Base-by-base conservation (phyloP, 2,797 vertebrate genomes). In the Sebastes umbrosus region DNA sequence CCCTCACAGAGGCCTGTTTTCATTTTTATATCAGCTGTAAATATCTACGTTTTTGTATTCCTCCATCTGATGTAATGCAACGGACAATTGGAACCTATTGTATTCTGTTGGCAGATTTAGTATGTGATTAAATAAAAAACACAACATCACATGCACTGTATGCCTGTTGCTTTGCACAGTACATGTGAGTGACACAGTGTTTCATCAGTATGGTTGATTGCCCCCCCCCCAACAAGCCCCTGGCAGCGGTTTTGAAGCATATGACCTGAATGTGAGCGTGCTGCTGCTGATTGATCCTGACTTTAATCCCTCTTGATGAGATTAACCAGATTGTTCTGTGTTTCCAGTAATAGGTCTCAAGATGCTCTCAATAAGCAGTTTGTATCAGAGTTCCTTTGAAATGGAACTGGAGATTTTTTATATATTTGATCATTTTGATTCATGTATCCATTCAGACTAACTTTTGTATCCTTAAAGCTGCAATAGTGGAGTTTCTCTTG, bases 11-110 rank as follows among this genome's bases (percentile, higher is more conserved):
- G 25, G 31, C 46, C 58, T 46, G 6, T 8, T 36, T n/a, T 16
- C 6, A 8, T 54, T 82, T 87, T 69, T 73, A 16, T 72, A 75
- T 39, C 18, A 3, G 9, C 16, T 91, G 85, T 91, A 87, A 75
- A 91, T 86, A 81, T 62, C 11, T 20, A 2, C 13, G 67, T 72
- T 85, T 86, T 82, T 90, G 22, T 80, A 83, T 67, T 60, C 78
- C 7, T 84, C 4, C 12, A 18, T 46, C 13, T 75, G 5, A 52
- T 43, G 13, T 34, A 25, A 76, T 31, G 34, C 46, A 46, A 22
- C 69, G n/a, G 25, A 57, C 60, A 57, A 27, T 16, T 60, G 31
- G 2, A 60, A 25, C 16, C n/a, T 3, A n/a, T 31, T 67, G 39
- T 62, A 39, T 52, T 60, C 8, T 69, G 57, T 58, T 63, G 64